Base-by-base conservation (phyloP, 1,140 invertebrate genomes). In the Drosophila arawakana region DNA sequence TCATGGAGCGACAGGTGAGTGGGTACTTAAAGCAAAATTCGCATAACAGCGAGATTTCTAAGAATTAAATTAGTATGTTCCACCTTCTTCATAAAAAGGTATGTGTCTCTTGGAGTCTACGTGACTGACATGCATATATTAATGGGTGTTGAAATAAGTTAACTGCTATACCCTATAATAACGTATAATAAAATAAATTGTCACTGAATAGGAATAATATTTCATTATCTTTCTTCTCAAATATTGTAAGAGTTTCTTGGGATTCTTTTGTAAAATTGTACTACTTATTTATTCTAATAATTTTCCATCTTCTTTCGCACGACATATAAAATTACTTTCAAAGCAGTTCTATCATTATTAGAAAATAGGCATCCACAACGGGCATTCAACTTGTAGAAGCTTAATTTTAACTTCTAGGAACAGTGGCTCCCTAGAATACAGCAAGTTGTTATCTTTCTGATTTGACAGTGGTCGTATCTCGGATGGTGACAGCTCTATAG, bases 1-100 rank as follows among this genome's bases (percentile, higher is more conserved):
- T 90, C 30, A 80, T 92, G 71, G 91, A 92, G 49, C 58, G 81
- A 78, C 91, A 92, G 84, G 91, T 92, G 54, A 92, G 91, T 76
- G 47, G 7, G 1, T 57, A n/a, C 55, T 59, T 58, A 50, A 62
- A 58, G 41, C 41, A 58, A 61, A 13, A 13, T 43, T 7, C 7
- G 10, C 21, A 43, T 46, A 73, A 68, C 34, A 37, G 52, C 43
- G 37, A 52, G 58, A 52, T 72, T 54, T 54, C 34, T n/a, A 59
- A 60, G 52, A 52, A 34, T 25, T 34, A n/a, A 47, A 52, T 52
- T 35, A 13, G 25, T 4, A 13, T 35, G 50, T 52, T 52, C 25
- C 37, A 9, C 13, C 9, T 34, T 18, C 43, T 13, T 3, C 2
- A 39, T 39, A 39, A 43, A 6, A 43, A 13, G 2, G n/a, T 13